Base-by-base conservation (phyloP, 2,888 invertebrate genomes). In the Cacoxenus indagator region DNA sequence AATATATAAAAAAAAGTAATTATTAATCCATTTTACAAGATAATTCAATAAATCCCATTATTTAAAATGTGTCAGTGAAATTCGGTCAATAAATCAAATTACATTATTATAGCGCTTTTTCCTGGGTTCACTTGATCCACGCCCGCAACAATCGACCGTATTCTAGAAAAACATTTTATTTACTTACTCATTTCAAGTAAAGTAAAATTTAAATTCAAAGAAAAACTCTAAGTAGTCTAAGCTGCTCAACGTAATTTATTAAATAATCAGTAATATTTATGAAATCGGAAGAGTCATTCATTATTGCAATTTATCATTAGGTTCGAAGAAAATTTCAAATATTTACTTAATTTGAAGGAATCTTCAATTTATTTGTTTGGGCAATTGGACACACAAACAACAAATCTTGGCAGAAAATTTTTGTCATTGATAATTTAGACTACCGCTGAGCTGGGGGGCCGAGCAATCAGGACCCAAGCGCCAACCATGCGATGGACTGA, bases 321-420 rank as follows among this genome's bases (percentile, higher is more conserved):
- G 17, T 9, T 22, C 79, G 73, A 74, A 70, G 81, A 72, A 79
- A 76, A 83, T 82, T 78, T 67, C 82, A 81, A 81, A 83, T 81
- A 83, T 83, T 81, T 81, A 83, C 83, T 83, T 78, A 82, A 81
- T 81, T 80, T 82, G 75, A 71, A 82, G 83, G 70, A 80, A 78
- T 76, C 82, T 80, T 78, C 74, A 78, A 82, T 83, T 82, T 83
- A 83, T 82, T 84, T 82, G 81, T 82, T 82, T 83, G 74, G 76
- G 73, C 78, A 80, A 76, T 68, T 72, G 75, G 71, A 74, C 69
- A 67, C 76, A 77, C n/a, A n/a, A n/a, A n/a, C n/a, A 78, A 78
- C 74, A 59, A 76, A 75, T 73, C 74, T 67, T 71, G 64, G 45
- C 61, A 45, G 22, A 45, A 62, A 62, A 62, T 62, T 62, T n/a